Base-by-base conservation (phyloP, 2,888 invertebrate genomes). In the Xiphydria camelus region DNA sequence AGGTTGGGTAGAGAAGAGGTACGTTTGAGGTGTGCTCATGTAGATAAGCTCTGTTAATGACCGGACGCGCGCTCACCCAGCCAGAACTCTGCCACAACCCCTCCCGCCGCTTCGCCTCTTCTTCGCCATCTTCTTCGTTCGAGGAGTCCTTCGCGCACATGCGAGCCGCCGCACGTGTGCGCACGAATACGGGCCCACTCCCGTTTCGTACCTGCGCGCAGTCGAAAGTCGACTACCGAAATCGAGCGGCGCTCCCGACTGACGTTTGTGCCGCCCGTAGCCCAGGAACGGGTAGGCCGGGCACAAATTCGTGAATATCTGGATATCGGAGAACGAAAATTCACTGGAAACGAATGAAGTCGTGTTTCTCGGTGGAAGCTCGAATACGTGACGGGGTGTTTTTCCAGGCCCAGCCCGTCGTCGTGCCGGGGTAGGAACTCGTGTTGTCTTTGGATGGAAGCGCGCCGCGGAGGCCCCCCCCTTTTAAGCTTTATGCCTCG, bases 1-100 rank as follows among this genome's bases (percentile, higher is more conserved):
- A 55, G 66, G 68, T 64, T 69, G 59, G 67, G 67, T 66, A 70
- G n/a, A n/a, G n/a, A n/a, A n/a, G n/a, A n/a, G 65, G 62, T 70
- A 65, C 60, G 65, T 69, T 70, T 64, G 73, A 75, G 74, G 74
- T 75, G 74, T 75, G 74, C 74, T 75, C 74, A 74, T 75, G 74
- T 75, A 75, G 74, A 75, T 75, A 75, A 75, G 74, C 74, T 75
- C 72, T 68, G 75, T 75, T 75, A 75, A 75, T 75, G 75, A 75
- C 74, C 75, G 74, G 73, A 74, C 73, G 73, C 68, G 73, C 68
- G 75, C 62, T 73, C 75, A 75, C 73, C 72, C 74, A 75, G 73
- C 73, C 73, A 74, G 73, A 73, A 74, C 73, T 72, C 69, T 69
- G 68, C 72, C 63, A 72, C n/a, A n/a, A 72, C 68, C 65, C 65